Evolutionary conservation across 2,797 vertebrate species (phyloP).

Genomic region (Brotula barbata): DNA sequence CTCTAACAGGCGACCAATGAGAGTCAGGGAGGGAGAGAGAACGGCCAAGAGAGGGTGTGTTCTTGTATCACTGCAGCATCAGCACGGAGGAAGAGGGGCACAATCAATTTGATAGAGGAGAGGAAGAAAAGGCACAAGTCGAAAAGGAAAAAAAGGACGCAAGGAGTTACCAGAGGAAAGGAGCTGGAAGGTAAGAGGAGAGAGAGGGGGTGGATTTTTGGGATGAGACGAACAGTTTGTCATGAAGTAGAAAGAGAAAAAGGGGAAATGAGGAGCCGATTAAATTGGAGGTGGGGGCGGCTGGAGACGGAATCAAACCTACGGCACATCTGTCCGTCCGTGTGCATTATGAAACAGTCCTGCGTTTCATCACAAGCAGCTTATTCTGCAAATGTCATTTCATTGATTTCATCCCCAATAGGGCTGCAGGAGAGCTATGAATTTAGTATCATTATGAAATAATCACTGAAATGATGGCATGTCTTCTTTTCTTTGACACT

Average conservation of each 20-base stretch:
- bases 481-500: background rate
- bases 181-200: conserved; percentile 71
- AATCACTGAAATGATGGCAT: too few species aligned
- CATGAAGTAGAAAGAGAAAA: conserved; percentile 25
- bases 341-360: too few species aligned
- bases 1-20: conserved; percentile 78
- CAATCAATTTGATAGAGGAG: conserved; percentile 76
- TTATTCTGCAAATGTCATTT: too few species aligned
- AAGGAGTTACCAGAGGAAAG: conserved; percentile 49
- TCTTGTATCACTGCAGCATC: conserved; percentile 86
- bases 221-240: conserved; percentile 33
- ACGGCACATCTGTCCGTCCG: conserved; percentile 30
- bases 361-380: background rate
- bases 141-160: conserved; percentile 58
- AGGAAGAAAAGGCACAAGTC: conserved; percentile 69
- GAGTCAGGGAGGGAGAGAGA: conserved; percentile 69
- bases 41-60: conserved; percentile 80
- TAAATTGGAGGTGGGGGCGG: conserved; percentile 64
- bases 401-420: too few species aligned
- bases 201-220: background rate
- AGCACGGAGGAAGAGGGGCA: conserved; percentile 75
- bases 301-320: conserved; percentile 60
- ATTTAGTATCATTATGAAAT: too few species aligned
- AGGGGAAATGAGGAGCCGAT: conserved; percentile 31
- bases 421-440: too few species aligned